Evolutionary conservation across 2,113 vertebrate species (phyloP).

Genomic region (Siphamia tubifer): DNA sequence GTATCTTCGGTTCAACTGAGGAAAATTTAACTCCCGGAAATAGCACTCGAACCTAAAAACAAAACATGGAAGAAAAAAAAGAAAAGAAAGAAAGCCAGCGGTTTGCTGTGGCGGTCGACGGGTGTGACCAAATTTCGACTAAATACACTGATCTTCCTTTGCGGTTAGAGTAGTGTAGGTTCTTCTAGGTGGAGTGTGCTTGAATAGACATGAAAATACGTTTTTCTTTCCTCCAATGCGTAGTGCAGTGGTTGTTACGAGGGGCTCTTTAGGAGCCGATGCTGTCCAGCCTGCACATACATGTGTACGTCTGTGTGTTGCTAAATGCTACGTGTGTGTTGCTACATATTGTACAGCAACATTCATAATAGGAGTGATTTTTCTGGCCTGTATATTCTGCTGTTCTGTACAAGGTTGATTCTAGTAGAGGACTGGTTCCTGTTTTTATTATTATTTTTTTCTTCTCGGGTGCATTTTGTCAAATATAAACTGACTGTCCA

Average conservation of each 20-base stretch:
- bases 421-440: constrained; percentile 71
- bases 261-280: constrained; percentile 27
- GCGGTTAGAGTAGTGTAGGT: constrained; percentile 36
- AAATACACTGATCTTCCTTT: background rate
- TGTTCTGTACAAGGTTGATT: constrained; percentile 52
- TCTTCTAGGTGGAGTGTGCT: constrained; percentile 22
- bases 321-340: constrained; percentile 58
- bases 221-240: constrained; percentile 44
- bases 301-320: constrained; percentile 47
- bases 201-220: background rate
- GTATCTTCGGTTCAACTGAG: constrained; percentile 32
- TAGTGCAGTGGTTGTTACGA: constrained; percentile 27
- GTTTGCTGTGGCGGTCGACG: constrained; percentile 32
- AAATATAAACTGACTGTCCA: constrained; percentile 34
- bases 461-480: constrained; percentile 3
- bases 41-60: constrained; percentile 11
- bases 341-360: constrained; percentile 67
- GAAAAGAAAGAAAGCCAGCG: constrained; percentile 20
- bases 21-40: constrained; percentile 19
- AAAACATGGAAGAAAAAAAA: too few relatives aligned
- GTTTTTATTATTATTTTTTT: constrained; percentile 9
- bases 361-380: constrained; percentile 44
- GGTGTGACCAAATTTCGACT: background rate
- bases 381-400: constrained; percentile 67
- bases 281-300: constrained; percentile 51